These are phyloP conservation scores for Pollenia angustigena DNA, from an alignment of 2,888 invertebrate genomes.

Conservation along the genomic window DNA sequence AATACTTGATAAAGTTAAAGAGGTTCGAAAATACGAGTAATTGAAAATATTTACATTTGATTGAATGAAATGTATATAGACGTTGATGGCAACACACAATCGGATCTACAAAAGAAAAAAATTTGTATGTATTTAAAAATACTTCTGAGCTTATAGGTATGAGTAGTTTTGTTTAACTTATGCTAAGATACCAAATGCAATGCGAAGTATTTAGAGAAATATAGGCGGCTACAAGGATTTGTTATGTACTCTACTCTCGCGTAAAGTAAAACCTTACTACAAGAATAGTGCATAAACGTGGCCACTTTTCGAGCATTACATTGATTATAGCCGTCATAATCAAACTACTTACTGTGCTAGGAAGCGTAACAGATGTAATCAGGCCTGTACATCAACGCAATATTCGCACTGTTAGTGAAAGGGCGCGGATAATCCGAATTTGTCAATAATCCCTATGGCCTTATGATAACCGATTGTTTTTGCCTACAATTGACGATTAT, in stretches of 20 bases:
- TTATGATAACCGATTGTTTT: too few species aligned
- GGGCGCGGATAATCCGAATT: too few species aligned
- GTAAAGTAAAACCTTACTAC: too few species aligned
- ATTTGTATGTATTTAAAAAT: background rate
- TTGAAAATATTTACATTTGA: constrained; percentile 50
- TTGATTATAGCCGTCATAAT: too few species aligned
- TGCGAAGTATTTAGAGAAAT: background rate
- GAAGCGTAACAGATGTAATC: too few species aligned
- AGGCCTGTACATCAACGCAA: too few species aligned
- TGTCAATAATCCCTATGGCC: too few species aligned
- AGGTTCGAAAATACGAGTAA: constrained; percentile 53
- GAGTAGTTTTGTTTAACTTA: constrained; percentile 16
- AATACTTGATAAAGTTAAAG: constrained; percentile 40
- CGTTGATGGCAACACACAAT: constrained; percentile 1
- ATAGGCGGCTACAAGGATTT: background rate
- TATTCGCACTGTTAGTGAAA: too few species aligned
- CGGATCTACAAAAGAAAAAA: background rate
- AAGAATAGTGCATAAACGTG: too few species aligned
- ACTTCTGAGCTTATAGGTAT: constrained; percentile 7
- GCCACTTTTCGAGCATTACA: too few species aligned
- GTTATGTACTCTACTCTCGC: background rate
- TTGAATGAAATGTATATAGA: constrained; percentile 10
- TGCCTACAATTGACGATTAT: too few species aligned
- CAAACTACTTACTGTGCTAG: too few species aligned
- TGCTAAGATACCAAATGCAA: constrained; percentile 17